Evolutionary conservation across 2,113 vertebrate species (phyloP), one percentile per base, ranked within the genome.

Genomic region (Glaucomys volans): DNA sequence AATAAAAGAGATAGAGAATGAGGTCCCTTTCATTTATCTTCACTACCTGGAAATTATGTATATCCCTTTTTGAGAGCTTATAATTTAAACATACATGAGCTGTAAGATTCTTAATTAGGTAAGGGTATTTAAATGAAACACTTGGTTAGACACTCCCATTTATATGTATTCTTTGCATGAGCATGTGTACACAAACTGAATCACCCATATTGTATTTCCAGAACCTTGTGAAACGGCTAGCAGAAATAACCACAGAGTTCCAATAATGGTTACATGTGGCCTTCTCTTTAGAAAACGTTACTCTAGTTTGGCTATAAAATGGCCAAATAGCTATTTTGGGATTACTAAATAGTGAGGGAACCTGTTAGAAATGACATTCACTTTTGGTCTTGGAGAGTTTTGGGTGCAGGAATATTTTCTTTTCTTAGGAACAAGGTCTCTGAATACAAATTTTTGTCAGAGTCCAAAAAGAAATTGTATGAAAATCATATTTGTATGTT

Each of bases 231-330:
- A 92, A 94, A 59, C n/a, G 59, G 11, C 37, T 91, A 82, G 40
- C 18, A 95, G 54, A 85, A 94, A 90, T 88, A 83, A 95, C 40
- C 54, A 94, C 10, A 83, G 22, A 79, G 13, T 87, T 94, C 10
- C 40, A 94, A 59, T 90, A 91, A 91, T 62, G 17, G 0, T 18
- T 28, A 13, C 32, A 93, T 12, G 22, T 74, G 54, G 17, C 47
- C 12, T 87, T 12, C 7, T 75, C 20, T 81, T 97, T 50, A 57
- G 66, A 57, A 79, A 66, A 93, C 50, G 8, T 86, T 67, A 83
- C 40, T 89, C 6, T 90, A 57, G 10, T n/a, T 94, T 93, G 35
- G 30, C 40, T 80, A 52, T 30, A 62, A 42, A 80, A 83, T 79
- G 8, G 37, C 30, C 18, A 93, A 54, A 6, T 11, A 91, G 71